Evolutionary conservation across 2,888 invertebrate species (phyloP).

Genomic region (Suillia variegata): DNA sequence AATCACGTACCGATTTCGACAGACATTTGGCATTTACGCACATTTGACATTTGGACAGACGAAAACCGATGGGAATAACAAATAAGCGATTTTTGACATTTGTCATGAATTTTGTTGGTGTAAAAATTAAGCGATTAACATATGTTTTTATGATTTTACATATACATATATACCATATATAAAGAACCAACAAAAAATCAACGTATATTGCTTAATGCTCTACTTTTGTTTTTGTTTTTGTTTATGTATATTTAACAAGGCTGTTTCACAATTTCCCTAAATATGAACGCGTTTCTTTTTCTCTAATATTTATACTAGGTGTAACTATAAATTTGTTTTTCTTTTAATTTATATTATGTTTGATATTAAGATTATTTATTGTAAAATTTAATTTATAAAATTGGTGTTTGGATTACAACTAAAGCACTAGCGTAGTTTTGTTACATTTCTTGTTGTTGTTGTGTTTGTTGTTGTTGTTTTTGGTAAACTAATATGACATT

Average conservation of each 20-base stretch:
- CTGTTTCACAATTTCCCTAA: no score
- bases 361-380: not conserved
- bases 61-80: no score
- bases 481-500: not conserved
- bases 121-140: not conserved
- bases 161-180: not conserved
- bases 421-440: slow-evolving; percentile 37
- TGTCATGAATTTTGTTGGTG: no score
- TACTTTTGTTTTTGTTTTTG: not conserved
- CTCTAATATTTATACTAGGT: no score
- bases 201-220: no score
- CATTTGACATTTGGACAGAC: not conserved
- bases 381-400: slow-evolving; percentile 21
- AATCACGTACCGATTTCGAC: no score
- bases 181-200: no score
- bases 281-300: no score
- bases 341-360: not conserved
- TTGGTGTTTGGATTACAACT: slow-evolving; percentile 53
- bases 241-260: not conserved
- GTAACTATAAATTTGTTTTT: not conserved
- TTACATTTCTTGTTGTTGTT: not conserved
- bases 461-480: not conserved
- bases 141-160: not conserved
- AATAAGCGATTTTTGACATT: no score
- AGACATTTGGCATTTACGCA: no score